These are phyloP conservation scores for Dasysyrphus tricinctus DNA, from an alignment of 2,888 invertebrate genomes.

Conservation along the genomic window DNA sequence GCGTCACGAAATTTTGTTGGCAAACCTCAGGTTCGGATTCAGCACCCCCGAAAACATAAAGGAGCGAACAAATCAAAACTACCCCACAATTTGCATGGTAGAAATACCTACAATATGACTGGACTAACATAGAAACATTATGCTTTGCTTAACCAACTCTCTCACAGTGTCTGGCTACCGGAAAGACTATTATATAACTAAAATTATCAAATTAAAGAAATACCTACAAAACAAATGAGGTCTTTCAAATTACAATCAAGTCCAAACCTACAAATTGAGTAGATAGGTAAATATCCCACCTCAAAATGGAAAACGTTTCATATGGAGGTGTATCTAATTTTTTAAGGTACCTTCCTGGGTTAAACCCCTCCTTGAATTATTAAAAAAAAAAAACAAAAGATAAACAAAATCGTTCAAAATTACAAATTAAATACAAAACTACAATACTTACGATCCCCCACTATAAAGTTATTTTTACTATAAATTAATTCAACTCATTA, in stretches of 20 bases:
- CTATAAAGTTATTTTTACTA: conserved; percentile 57
- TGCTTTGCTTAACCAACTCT: background rate
- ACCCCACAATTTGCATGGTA: too few species aligned
- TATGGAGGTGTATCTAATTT: conserved; percentile 27
- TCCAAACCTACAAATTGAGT: conserved; percentile 44
- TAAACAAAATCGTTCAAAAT: conserved; percentile 56
- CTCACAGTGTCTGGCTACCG: background rate
- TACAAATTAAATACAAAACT: conserved; percentile 73
- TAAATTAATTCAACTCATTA: conserved; percentile 74
- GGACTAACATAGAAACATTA: too few species aligned
- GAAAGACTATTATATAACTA: conserved; percentile 8
- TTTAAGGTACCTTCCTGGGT: background rate
- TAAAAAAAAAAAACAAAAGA: conserved; percentile 21
- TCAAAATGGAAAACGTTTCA: conserved; percentile 59
- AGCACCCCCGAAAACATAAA: too few species aligned
- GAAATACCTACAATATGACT: too few species aligned
- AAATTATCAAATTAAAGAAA: conserved; percentile 20
- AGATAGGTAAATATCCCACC: background rate
- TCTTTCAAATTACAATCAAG: conserved; percentile 54
- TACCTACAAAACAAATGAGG: conserved; percentile 48
- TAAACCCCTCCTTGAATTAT: background rate
- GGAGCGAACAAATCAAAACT: too few species aligned
- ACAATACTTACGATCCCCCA: conserved; percentile 15
- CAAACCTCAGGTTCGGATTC: too few species aligned
- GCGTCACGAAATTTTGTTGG: too few species aligned